These are phyloP conservation scores for Aporrectodea caliginosa DNA, from an alignment of 1,140 invertebrate genomes.

Conservation along the genomic window DNA sequence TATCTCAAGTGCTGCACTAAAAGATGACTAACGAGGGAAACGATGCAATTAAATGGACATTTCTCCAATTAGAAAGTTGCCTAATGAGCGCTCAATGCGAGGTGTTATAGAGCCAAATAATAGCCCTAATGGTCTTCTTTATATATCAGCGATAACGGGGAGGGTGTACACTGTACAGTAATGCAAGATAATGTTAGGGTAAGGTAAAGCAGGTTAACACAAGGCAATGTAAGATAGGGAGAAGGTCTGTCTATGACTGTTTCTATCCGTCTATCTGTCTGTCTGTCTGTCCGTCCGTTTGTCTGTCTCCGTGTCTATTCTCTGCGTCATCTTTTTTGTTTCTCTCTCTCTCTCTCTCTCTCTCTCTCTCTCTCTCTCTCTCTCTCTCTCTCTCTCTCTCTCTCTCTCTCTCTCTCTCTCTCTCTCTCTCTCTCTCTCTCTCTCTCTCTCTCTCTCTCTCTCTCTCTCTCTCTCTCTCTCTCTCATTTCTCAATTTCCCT, in stretches of 20 bases:
- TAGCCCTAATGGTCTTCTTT: too few species aligned
- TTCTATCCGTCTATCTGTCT: neutral
- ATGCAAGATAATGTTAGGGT: too few species aligned
- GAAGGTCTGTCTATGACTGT: neutral
- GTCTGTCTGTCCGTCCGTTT: neutral
- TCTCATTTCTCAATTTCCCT: neutral
- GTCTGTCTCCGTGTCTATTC: neutral
- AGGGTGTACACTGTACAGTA: too few species aligned
- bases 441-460: neutral
- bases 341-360: constrained; percentile 19
- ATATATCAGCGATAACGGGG: too few species aligned
- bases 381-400: constrained; percentile 19
- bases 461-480: neutral
- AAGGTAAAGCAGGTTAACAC: too few species aligned
- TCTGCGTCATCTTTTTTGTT: neutral
- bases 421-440: neutral
- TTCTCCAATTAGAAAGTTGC: too few species aligned
- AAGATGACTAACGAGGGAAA: too few species aligned
- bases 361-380: constrained; percentile 19
- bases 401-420: neutral
- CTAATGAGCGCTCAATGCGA: too few species aligned
- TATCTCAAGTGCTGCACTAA: too few species aligned
- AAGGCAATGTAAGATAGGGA: neutral
- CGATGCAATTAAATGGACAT: too few species aligned
- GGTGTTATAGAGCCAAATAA: too few species aligned